Evolutionary conservation across 2,113 vertebrate species (phyloP).

Genomic region (Meriones unguiculatus): DNA sequence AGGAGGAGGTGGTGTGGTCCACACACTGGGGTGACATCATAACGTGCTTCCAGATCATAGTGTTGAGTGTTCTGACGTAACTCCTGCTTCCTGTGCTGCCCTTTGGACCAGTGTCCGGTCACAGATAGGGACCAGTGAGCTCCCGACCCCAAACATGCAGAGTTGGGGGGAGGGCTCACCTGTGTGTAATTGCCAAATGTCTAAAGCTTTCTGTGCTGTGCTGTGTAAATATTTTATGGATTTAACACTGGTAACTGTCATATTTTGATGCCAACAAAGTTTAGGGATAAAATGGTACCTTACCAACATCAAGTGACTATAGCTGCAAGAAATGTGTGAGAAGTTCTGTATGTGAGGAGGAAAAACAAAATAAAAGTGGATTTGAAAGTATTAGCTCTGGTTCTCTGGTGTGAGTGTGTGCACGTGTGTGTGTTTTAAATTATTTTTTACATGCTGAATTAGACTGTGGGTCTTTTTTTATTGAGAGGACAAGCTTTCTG

Average conservation of each 20-base stretch:
- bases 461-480: conserved; percentile 76
- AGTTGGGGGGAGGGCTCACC: conserved; percentile 88
- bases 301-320: conserved; percentile 86
- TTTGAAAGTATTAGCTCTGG: conserved; percentile 86
- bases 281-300: conserved; percentile 89
- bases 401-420: conserved; percentile 44
- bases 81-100: conserved; percentile 89
- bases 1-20: conserved; percentile 84
- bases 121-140: conserved; percentile 90
- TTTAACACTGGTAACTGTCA: conserved; percentile 92
- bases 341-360: conserved; percentile 86
- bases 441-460: conserved; percentile 81
- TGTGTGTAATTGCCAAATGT: conserved; percentile 90
- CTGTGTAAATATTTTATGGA: conserved; percentile 95
- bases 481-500: conserved; percentile 80
- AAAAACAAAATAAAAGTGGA: conserved; percentile 89
- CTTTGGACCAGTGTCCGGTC: conserved; percentile 87
- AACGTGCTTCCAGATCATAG: conserved; percentile 86
- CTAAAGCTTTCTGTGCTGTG: conserved; percentile 91
- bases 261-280: conserved; percentile 90
- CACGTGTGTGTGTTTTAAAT: conserved; percentile 71
- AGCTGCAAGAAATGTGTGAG: conserved; percentile 87
- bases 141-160: conserved; percentile 86
- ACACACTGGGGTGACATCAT: conserved; percentile 85
- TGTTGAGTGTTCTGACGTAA: conserved; percentile 86